These are phyloP conservation scores for Macquaria australasica DNA, from an alignment of 2,113 vertebrate genomes.

Conservation along the genomic window DNA sequence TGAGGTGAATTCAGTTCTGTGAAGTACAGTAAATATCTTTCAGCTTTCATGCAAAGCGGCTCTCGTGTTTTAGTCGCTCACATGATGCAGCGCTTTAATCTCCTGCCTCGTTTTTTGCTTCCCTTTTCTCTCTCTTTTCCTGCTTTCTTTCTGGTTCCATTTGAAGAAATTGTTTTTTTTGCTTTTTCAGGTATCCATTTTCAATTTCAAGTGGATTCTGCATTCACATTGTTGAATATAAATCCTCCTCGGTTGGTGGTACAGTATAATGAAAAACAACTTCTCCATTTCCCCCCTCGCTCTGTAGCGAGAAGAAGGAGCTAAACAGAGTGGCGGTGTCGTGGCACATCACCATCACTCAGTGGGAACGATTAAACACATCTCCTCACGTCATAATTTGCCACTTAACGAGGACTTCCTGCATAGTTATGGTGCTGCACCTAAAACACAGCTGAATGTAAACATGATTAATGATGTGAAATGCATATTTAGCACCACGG, in stretches of 20 bases:
- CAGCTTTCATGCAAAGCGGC: slow-evolving; percentile 85
- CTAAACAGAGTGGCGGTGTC: slow-evolving; percentile 3
- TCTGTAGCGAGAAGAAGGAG: slow-evolving; percentile 10
- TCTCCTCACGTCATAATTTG: slow-evolving; percentile 47
- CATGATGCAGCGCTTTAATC: slow-evolving; percentile 87
- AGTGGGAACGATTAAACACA: slow-evolving; percentile 51
- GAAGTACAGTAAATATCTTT: slow-evolving; percentile 79
- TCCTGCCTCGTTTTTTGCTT: slow-evolving; percentile 43
- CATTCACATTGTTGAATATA: slow-evolving; percentile 65
- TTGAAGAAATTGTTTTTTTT: slow-evolving; percentile 85
- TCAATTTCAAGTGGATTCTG: slow-evolving; percentile 85
- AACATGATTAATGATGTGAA: slow-evolving; percentile 51
- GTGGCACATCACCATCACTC: slow-evolving; percentile 40
- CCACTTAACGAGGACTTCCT: slow-evolving; percentile 45
- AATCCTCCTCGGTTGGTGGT: slow-evolving; percentile 45
- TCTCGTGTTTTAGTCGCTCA: slow-evolving; percentile 84
- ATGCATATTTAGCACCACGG: slow-evolving; percentile 17
- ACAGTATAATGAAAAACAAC: slow-evolving; percentile 59
- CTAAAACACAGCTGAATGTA: slow-evolving; percentile 34
- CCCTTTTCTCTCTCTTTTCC: slow-evolving; percentile 65
- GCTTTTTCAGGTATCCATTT: slow-evolving; percentile 87
- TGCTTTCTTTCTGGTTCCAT: slow-evolving; percentile 53
- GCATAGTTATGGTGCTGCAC: slow-evolving; percentile 28
- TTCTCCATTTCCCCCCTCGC: slow-evolving; percentile 25
- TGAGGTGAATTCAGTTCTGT: slow-evolving; percentile 28